A percentile compares a stretch with the other conserved stretches of the same genome.
Conservation (phyloP, 1,140 invertebrate genomes). For the Heliothis subflexa region DNA sequence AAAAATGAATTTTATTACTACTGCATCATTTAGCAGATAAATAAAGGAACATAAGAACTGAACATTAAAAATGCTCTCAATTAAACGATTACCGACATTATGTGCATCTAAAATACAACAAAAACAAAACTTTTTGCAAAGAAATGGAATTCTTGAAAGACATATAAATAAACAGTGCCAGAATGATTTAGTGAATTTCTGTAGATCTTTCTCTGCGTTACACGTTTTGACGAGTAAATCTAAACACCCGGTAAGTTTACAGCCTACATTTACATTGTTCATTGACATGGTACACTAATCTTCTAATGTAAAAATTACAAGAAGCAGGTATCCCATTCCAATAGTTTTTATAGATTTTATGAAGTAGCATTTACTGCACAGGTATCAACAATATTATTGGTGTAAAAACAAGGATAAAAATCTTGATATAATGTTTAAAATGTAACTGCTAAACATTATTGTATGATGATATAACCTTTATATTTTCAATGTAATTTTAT, state of each 20-base stretch:
- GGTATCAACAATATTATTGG: too few species aligned
- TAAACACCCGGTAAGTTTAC: slow-evolving; percentile 71
- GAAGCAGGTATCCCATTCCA: too few species aligned
- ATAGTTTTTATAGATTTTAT: too few species aligned
- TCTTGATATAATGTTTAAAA: background rate
- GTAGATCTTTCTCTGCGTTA: slow-evolving; percentile 69
- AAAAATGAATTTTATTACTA: slow-evolving; percentile 8
- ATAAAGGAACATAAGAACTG: background rate
- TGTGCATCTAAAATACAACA: slow-evolving; percentile 71
- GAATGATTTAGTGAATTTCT: slow-evolving; percentile 66
- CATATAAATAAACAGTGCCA: slow-evolving; percentile 65
- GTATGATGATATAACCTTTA: background rate
- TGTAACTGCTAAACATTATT: background rate
- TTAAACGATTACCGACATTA: slow-evolving; percentile 70
- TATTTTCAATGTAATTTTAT: background rate
- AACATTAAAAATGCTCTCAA: slow-evolving; percentile 69
- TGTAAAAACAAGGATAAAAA: too few species aligned
- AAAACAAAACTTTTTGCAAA: slow-evolving; percentile 63
- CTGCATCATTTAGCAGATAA: background rate
- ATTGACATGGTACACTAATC: slow-evolving; percentile 5
- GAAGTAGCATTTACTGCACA: too few species aligned
- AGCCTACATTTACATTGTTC: slow-evolving; percentile 14
- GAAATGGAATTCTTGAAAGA: slow-evolving; percentile 54
- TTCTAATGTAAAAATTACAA: too few species aligned
- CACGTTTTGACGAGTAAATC: slow-evolving; percentile 71